Evolutionary conservation across 2,113 vertebrate species (phyloP), one percentile per base, ranked within the genome.

Genomic region (Oostethus manadensis): DNA sequence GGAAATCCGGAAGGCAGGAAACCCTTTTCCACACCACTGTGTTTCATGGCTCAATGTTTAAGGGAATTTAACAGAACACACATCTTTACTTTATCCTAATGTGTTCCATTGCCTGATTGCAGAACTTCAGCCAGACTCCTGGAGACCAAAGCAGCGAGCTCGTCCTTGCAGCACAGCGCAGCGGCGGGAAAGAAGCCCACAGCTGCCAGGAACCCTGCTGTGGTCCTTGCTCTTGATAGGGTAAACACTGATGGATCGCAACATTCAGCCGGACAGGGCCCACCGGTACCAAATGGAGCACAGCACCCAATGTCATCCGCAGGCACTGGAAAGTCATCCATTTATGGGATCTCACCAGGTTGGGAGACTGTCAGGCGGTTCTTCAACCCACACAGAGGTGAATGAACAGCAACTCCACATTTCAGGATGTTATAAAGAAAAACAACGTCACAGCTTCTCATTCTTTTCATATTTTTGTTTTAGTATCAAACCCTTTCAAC

Each of bases 121-220:
- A 92, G 90, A 84, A 92, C 90, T 3, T 91, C 90, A 0, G 90
- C 89, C 46, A 85, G 84, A 74, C 83, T 92, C 51, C 43, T 90
- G 58, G 90, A 91, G 73, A 85, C 76, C 63, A 87, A 88, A 83
- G 70, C 81, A 22, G 68, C 77, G 8, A 69, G 64, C 48, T 43
- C 61, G 1, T 73, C 76, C 53, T 68, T 70, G 14, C 85, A 79
- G 23, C 46, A 79, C 53, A 77, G 68, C 70, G 57, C 78, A 9
- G 21, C 62, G 1, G 22, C 67, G 50, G 82, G 72, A 56, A 91
- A 84, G 72, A 88, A 87, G 73, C 65, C 86, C 33, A 56, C 84
- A 26, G 23, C 74, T 62, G 62, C 84, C 62, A 89, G 82, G 77
- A 84, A 72, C 56, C 87, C 87, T 45, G 62, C 86, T 60, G 80